A percentile compares a stretch with the other conserved stretches of the same genome.
phyloP scores from a whole-genome alignment of 2,113 vertebrate species.

The Chaetodon auriga region DNA sequence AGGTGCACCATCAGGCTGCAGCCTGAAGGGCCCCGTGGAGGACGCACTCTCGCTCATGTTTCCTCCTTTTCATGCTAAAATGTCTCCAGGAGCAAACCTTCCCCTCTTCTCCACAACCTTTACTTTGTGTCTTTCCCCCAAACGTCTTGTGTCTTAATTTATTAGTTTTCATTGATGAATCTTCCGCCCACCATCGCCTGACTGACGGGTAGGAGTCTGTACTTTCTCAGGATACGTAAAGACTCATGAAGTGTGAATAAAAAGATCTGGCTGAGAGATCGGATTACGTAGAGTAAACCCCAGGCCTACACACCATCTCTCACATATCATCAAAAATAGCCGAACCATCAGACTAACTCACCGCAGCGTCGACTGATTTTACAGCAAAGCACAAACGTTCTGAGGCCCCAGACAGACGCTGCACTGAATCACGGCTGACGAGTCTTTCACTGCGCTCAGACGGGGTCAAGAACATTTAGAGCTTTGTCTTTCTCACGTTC shows the following conservation, averaged over 20 bases:
- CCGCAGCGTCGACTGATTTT: not conserved
- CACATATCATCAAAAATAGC: slow-evolving; percentile 25
- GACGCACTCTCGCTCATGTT: not conserved
- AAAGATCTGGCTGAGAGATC: not conserved
- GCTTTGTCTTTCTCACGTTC: not conserved
- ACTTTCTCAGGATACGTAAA: not conserved
- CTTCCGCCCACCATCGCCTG: too few relatives aligned
- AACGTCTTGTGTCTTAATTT: not conserved
- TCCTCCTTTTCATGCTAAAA: not conserved
- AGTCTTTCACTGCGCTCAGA: slow-evolving; percentile 14
- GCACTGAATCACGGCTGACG: not conserved
- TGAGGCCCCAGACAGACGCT: not conserved
- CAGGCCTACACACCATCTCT: not conserved
- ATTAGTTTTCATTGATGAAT: too few relatives aligned
- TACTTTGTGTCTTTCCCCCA: not conserved
- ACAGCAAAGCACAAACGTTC: not conserved
- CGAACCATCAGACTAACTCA: not conserved
- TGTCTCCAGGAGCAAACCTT: not conserved
- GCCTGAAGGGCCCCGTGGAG: not conserved
- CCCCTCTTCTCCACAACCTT: not conserved
- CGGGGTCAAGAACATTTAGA: not conserved
- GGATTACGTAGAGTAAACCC: slow-evolving; percentile 8
- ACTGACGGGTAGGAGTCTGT: not conserved
- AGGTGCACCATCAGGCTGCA: slow-evolving; percentile 23
- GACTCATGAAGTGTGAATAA: not conserved